Conservation (phyloP, 1,140 invertebrate genomes). For the Nylanderia fulva region DNA sequence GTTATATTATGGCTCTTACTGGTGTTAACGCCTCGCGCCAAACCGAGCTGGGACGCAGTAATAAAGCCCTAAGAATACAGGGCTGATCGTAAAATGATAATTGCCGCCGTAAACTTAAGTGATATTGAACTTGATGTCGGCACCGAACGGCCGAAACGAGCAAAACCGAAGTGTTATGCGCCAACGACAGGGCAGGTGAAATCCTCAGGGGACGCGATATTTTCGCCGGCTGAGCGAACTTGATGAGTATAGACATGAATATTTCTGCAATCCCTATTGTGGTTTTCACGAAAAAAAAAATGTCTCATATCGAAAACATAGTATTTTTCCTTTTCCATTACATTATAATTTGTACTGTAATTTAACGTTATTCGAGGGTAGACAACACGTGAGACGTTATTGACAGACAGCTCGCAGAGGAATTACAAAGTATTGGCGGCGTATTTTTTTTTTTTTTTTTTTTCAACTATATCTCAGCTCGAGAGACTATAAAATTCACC, state of each 20-base stretch:
- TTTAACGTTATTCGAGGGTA: not conserved
- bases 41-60: conserved; percentile 75
- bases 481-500: conserved; percentile 63
- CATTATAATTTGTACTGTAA: not conserved
- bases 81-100: conserved; percentile 85
- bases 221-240: not conserved
- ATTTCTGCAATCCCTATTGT: not conserved
- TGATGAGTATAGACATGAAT: not conserved
- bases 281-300: not conserved
- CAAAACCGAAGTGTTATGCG: conserved; percentile 73
- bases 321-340: not conserved
- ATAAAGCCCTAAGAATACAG: conserved; percentile 85
- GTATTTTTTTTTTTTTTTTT: conserved; percentile 50
- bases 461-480: conserved; percentile 61
- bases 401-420: not conserved
- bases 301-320: too few relatives aligned
- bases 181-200: conserved; percentile 71
- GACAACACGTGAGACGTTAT: not conserved
- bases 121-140: conserved; percentile 85
- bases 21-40: conserved; percentile 82
- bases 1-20: conserved; percentile 78
- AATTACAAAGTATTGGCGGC: conserved; percentile 19
- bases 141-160: conserved; percentile 73
- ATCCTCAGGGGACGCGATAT: conserved; percentile 63
- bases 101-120: conserved; percentile 84